Base-by-base conservation (phyloP, 1,140 invertebrate genomes). In the Polypedilum pembai region DNA sequence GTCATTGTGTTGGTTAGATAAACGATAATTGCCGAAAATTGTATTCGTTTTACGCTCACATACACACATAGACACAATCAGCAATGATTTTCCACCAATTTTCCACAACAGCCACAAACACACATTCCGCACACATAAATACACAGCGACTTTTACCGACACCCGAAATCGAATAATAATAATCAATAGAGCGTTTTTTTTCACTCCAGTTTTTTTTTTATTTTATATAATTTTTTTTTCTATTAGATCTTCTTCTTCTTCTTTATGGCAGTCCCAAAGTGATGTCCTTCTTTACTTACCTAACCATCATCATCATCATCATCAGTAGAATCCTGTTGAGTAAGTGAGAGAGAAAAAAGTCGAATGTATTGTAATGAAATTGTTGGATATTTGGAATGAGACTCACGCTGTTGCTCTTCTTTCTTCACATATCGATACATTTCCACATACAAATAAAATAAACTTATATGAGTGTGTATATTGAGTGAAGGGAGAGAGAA, bases 61-160 rank as follows among this genome's bases (percentile, higher is more conserved):
- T 56, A 12, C n/a, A 56, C 45, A 56, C 4, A 56, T 56, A 12
- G 15, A 56, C 15, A 33, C 24, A n/a, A 56, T 56, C 12, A 56
- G 45, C 12, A 69, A 69, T 69, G 65, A 69, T 69, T 69, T 69
- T 69, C 65, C 65, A 69, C 65, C 65, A 69, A 69, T 69, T 69
- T 69, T 69, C 65, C 65, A 69, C 45, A 56, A 56, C 45, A 56
- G 15, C 45, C 45, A 56, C 45, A 56, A 56, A 56, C 8, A 56
- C 12, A 56, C n/a, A n/a, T 56, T 56, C n/a, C n/a, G 12, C 45
- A 56, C 12, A 56, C 45, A 56, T 12, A 56, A 56, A 56, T 56
- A 56, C 41, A 10, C 8, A 56, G 20, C 65, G 20, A 33, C 18
- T 20, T 69, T 69, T 69, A 69, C 65, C 20, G 65, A 21, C 65